Base-by-base conservation (phyloP, 2,888 invertebrate species). In the Ctena decussata region DNA sequence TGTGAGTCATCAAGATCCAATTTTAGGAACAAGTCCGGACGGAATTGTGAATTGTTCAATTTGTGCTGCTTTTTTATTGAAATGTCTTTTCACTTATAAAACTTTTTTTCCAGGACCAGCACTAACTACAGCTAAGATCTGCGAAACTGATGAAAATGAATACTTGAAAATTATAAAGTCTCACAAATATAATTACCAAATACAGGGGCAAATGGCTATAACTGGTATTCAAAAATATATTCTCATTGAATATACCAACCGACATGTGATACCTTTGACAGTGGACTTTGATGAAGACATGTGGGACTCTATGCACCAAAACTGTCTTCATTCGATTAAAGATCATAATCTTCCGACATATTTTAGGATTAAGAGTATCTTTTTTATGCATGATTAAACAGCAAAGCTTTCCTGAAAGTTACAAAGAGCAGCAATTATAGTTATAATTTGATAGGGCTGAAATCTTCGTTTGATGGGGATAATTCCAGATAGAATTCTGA, bases 241-340 rank as follows among this genome's bases (percentile, higher is more conserved):
- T 35, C 35, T 65, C 5, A 21, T 65, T 32, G 65, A 35, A 21
- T 65, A 65, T 35, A 65, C 65, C 18, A 65, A 65, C 6, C 3
- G 24, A 35, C 35, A 35, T 21, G 18, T 65, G 1, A 5, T 35
- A 15, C 18, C 65, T 11, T 32, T 65, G 32, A 65, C 65, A 35
- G 65, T 65, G 3, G 18, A 65, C 32, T 65, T 65, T 65, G 65
- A 65, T 65, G 65, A 65, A 65, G 65, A 65, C 65, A 32, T 65
- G 65, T 65, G 35, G 65, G 18, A 32, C 18, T 3, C 32, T 35
- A 18, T 65, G 35, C 32, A 65, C 18, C 6, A 35, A 24, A 65
- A 65, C 3, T 65, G 3, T 35, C 32, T 35, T 32, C 32, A 21
- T 65, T 65, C 65, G 32, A 65, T 21, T n/a, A 65, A 35, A 21